A percentile compares a stretch with the other conserved stretches of the same genome.
phyloP scores from a whole-genome alignment of 1,140 invertebrate genomes.

The Phymorhynchus buccinoides region DNA sequence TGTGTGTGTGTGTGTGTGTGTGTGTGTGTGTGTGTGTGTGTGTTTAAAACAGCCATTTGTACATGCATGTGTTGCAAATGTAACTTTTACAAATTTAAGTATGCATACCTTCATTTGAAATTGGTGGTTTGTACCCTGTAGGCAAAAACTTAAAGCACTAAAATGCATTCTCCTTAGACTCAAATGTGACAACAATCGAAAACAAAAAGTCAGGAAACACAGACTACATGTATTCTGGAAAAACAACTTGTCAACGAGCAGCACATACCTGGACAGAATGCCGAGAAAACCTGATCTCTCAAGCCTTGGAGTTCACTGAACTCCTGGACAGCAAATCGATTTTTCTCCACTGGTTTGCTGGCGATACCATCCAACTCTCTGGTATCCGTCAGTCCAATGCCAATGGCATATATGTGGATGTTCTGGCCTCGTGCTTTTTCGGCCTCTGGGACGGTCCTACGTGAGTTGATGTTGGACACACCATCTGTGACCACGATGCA shows the following conservation, averaged over 20 bases:
- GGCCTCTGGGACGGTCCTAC: constrained; percentile 53
- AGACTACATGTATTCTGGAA: too few species aligned
- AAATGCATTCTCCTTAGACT: not conserved
- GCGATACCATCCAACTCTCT: constrained; percentile 62
- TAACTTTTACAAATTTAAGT: too few species aligned
- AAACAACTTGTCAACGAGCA: too few species aligned
- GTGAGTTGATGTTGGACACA: constrained; percentile 63
- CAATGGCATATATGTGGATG: constrained; percentile 63
- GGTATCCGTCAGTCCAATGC: constrained; percentile 57
- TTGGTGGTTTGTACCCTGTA: constrained; percentile 10
- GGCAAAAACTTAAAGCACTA: not conserved
- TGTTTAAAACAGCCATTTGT: too few species aligned
- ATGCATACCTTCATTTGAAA: not conserved
- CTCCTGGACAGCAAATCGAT: constrained; percentile 57
- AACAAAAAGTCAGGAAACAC: too few species aligned
- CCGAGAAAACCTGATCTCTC: constrained; percentile 51
- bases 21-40: too few species aligned
- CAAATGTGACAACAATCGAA: too few species aligned
- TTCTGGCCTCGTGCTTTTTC: constrained; percentile 45
- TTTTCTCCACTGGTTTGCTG: constrained; percentile 50
- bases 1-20: too few species aligned
- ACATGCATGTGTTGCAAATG: too few species aligned
- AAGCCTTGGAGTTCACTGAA: constrained; percentile 57
- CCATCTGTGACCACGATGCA: constrained; percentile 68
- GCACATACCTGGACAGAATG: constrained; percentile 52